Percentiles rank a stretch among this genome's conserved stretches.
These are phyloP conservation scores for Stichodactyla mertensii DNA, from an alignment of 64 coral and sea anemone genomes.

Conservation along the genomic window DNA sequence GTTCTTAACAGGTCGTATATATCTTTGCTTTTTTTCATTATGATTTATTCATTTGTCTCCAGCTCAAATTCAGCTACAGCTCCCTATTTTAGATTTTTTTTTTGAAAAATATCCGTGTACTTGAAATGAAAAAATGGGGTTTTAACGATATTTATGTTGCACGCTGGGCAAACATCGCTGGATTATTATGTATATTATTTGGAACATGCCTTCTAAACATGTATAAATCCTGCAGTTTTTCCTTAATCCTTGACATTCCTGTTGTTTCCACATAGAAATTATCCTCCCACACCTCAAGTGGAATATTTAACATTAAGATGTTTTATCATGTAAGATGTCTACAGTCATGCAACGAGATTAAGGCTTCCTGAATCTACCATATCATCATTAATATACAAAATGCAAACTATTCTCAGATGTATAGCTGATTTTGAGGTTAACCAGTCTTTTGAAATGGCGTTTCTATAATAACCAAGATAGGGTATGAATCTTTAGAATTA, in stretches of 20 bases:
- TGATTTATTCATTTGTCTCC: constrained; percentile 2
- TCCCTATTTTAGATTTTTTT: not conserved
- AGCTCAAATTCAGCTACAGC: not conserved
- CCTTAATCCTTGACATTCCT: not conserved
- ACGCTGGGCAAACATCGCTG: constrained; percentile 1
- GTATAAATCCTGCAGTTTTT: not conserved
- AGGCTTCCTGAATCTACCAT: not conserved
- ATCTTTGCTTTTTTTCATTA: not conserved
- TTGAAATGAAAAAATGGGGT: not conserved
- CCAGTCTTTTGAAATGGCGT: not conserved
- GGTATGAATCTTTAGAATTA: not conserved
- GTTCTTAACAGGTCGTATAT: constrained; percentile 18
- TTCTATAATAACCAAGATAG: not conserved
- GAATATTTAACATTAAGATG: not conserved
- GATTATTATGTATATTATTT: not conserved
- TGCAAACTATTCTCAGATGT: not conserved
- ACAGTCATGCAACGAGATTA: not conserved
- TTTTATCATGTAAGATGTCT: not conserved
- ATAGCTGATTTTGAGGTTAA: not conserved
- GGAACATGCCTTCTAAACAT: not conserved
- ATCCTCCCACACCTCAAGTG: not conserved
- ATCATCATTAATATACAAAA: not conserved
- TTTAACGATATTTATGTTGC: constrained; percentile 7
- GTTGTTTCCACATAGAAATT: not conserved
- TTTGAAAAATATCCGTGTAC: not conserved